Conservation (phyloP, 2,888 invertebrate genomes). For the Lithosia quadra region DNA sequence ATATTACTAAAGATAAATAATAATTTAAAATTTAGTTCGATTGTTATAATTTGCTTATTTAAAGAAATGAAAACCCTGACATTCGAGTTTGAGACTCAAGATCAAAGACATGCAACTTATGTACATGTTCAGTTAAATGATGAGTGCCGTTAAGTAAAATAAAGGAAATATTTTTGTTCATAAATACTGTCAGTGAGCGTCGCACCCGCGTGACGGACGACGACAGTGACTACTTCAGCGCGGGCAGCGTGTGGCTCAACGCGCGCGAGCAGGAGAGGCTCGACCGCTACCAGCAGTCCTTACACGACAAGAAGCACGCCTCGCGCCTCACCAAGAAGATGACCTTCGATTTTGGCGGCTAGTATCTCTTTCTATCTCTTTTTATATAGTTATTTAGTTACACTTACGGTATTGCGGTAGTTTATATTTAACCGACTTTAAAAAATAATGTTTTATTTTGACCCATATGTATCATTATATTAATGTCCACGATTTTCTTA, state of each 20-base stretch:
- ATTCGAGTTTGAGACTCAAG: no score
- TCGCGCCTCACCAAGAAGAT: slow-evolving; percentile 90
- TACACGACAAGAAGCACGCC: slow-evolving; percentile 90
- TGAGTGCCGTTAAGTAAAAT: background rate
- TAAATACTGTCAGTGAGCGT: slow-evolving; percentile 83
- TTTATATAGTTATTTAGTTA: background rate
- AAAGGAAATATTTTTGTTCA: background rate
- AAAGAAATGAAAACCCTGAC: no score
- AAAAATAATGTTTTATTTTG: no score
- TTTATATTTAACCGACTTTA: no score
- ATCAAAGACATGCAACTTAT: no score
- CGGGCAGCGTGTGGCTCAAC: slow-evolving; percentile 94
- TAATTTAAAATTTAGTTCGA: no score
- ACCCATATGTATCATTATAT: no score
- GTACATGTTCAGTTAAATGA: no score
- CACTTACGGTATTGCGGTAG: no score
- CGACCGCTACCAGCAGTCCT: slow-evolving; percentile 89
- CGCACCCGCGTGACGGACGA: slow-evolving; percentile 96
- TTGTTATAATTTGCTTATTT: no score
- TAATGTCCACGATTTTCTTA: no score
- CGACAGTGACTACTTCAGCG: slow-evolving; percentile 96
- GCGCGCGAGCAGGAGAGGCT: slow-evolving; percentile 89
- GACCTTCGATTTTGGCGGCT: slow-evolving; percentile 92
- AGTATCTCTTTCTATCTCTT: slow-evolving; percentile 16
- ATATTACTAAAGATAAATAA: no score